Conservation (phyloP, 2,888 invertebrate species). For the Microctonus aethiopoides region DNA sequence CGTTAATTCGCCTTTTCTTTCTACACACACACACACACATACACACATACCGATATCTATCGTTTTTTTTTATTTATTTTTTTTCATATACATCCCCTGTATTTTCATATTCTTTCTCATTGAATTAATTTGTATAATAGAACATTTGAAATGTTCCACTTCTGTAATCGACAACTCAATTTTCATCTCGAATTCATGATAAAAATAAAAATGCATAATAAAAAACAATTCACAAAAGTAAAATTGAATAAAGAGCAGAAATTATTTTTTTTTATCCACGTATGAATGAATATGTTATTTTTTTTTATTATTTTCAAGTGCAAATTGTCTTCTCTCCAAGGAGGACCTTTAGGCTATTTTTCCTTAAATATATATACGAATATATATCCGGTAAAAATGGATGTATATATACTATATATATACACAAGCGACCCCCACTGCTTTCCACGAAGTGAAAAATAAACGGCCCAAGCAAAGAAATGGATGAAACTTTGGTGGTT, state of each 20-base stretch:
- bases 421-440: neutral
- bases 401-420: too few relatives aligned
- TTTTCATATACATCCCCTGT: conserved; percentile 18
- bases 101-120: conserved; percentile 33
- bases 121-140: conserved; percentile 51
- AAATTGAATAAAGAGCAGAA: neutral
- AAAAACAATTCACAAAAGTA: neutral
- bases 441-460: neutral
- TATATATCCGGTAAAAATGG: neutral
- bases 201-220: neutral
- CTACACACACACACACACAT: too few relatives aligned
- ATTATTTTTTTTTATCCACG: neutral
- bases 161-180: conserved; percentile 47
- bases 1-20: conserved; percentile 25
- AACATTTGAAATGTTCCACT: neutral
- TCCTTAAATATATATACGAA: neutral
- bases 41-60: conserved; percentile 20
- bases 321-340: neutral
- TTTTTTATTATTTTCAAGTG: neutral
- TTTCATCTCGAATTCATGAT: conserved; percentile 37
- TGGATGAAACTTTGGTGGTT: conserved; percentile 7
- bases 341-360: neutral
- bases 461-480: neutral
- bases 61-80: conserved; percentile 20
- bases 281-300: neutral